Percentiles rank a stretch among this genome's conserved stretches.
phyloP scores from a whole-genome alignment of 2,797 vertebrate species.

The Liasis olivaceus region DNA sequence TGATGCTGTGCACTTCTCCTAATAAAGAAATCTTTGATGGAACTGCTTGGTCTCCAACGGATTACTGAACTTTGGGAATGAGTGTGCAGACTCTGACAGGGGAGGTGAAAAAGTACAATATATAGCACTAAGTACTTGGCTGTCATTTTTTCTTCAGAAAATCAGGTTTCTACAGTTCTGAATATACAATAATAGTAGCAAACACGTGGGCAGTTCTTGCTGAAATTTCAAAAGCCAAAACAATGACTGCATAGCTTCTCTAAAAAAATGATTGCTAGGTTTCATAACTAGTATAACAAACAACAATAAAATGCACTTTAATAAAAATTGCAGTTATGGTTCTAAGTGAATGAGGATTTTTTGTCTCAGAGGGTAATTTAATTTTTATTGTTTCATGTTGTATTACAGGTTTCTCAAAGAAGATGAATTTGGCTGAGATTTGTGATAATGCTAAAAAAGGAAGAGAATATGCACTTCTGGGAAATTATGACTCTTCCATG shows the following conservation, averaged over 20 bases:
- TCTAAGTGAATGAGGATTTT: constrained; percentile 12
- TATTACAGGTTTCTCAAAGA: constrained; percentile 71
- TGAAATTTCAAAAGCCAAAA: background rate
- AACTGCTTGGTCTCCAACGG: too few relatives aligned
- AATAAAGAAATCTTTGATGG: too few relatives aligned
- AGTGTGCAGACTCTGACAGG: too few relatives aligned
- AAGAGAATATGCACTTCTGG: constrained; percentile 94
- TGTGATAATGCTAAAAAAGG: constrained; percentile 96
- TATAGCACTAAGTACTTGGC: background rate
- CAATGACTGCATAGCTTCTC: background rate
- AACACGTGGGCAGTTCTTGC: background rate
- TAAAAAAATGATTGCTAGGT: background rate
- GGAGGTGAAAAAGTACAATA: background rate
- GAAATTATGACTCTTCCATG: constrained; percentile 95
- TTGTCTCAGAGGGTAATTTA: background rate
- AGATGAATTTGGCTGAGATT: constrained; percentile 94
- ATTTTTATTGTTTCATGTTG: constrained; percentile 48
- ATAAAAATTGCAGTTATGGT: background rate
- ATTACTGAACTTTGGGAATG: too few relatives aligned
- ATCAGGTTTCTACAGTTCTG: background rate
- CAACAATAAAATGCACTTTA: background rate
- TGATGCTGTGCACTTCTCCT: too few relatives aligned
- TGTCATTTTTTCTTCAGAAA: background rate
- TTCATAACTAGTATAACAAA: background rate
- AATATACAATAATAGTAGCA: background rate